Evolutionary conservation across 2,797 vertebrate genomes (phyloP).

Genomic region (Xyrichtys novacula): DNA sequence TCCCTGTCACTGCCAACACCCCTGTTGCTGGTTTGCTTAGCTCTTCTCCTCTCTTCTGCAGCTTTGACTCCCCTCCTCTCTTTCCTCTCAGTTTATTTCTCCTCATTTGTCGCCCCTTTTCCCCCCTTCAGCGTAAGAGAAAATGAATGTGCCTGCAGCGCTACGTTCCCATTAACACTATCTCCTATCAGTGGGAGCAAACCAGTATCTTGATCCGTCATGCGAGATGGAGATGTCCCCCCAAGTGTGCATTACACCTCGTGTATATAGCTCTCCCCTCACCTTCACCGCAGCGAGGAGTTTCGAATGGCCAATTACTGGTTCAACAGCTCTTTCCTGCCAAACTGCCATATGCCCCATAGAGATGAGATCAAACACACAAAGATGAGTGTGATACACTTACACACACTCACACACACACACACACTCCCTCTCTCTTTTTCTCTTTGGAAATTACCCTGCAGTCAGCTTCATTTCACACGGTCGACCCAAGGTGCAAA

Average conservation of each 20-base stretch:
- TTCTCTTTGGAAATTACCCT: constrained; percentile 69
- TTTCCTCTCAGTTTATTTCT: constrained; percentile 38
- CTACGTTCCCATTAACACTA: constrained; percentile 9
- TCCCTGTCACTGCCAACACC: constrained; percentile 44
- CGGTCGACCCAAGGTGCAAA: constrained; percentile 67
- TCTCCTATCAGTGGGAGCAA: constrained; percentile 29
- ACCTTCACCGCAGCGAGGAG: constrained; percentile 33
- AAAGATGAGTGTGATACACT: background rate
- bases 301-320: constrained; percentile 60
- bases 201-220: constrained; percentile 16
- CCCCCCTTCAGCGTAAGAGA: constrained; percentile 13
- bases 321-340: constrained; percentile 43
- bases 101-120: constrained; percentile 24
- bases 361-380: constrained; percentile 51
- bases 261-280: constrained; percentile 26
- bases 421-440: constrained; percentile 21
- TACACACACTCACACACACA: constrained; percentile 9
- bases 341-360: constrained; percentile 52
- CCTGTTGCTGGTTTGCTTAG: constrained; percentile 61
- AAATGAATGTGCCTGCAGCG: constrained; percentile 8
- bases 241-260: constrained; percentile 33
- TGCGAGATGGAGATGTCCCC: constrained; percentile 25
- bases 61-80: constrained; percentile 24
- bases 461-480: constrained; percentile 79
- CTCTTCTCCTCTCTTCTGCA: constrained; percentile 26